Evolutionary conservation across 1,140 invertebrate species (phyloP).

Genomic region (Ylistrum balloti): DNA sequence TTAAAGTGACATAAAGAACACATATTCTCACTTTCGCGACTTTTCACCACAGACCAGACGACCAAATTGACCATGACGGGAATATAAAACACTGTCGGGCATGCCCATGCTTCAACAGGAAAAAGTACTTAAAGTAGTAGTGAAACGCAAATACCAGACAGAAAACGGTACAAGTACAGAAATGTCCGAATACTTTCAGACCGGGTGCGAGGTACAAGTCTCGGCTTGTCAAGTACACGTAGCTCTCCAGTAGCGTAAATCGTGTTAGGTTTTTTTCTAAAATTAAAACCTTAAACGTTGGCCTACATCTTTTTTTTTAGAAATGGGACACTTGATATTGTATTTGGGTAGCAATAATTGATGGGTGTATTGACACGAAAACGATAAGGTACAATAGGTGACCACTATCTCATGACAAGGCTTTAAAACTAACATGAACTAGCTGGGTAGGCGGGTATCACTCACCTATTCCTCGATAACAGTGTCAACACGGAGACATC

Average conservation of each 20-base stretch:
- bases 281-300: slow-evolving; percentile 30
- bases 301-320: neutral
- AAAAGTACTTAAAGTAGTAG: no score
- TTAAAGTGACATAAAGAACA: no score
- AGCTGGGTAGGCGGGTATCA: slow-evolving; percentile 11
- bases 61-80: no score
- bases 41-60: no score
- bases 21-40: no score
- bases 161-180: no score
- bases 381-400: neutral
- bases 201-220: no score
- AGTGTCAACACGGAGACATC: neutral
- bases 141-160: no score
- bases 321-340: neutral
- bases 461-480: neutral
- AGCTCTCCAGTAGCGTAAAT: neutral
- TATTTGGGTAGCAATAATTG: slow-evolving; percentile 23
- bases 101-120: no score
- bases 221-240: neutral
- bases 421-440: slow-evolving; percentile 14
- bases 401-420: neutral
- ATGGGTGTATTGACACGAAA: neutral
- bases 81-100: no score
- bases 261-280: neutral
- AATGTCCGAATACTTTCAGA: no score